These are phyloP conservation scores for Drosophila ananassae DNA, from an alignment of 1,140 invertebrate genomes.

Conservation along the genomic window DNA sequence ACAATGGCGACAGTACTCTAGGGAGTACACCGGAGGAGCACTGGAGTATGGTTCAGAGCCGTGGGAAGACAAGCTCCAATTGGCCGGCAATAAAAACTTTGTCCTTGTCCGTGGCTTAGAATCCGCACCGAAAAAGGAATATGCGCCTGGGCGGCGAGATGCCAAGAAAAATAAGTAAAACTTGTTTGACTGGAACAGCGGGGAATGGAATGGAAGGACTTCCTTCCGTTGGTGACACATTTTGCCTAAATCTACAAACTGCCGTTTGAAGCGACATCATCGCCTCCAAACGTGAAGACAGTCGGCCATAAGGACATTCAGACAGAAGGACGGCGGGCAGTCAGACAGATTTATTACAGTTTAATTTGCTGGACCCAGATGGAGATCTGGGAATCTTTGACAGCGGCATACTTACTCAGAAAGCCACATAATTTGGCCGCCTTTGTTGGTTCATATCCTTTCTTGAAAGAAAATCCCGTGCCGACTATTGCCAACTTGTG, in stretches of 20 bases:
- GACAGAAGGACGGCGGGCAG: neutral
- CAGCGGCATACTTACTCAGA: neutral
- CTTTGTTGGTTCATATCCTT: constrained; percentile 40
- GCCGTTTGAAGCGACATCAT: constrained; percentile 48
- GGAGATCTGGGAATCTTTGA: constrained; percentile 28
- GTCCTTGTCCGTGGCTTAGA: constrained; percentile 50
- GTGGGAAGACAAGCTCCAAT: constrained; percentile 60
- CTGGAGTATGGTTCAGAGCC: constrained; percentile 5
- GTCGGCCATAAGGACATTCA: neutral
- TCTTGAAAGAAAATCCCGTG: constrained; percentile 11
- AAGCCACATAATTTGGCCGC: constrained; percentile 32
- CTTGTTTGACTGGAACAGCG: constrained; percentile 8
- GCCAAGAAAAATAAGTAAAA: constrained; percentile 47
- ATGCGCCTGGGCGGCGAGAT: constrained; percentile 15
- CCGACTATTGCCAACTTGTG: constrained; percentile 21
- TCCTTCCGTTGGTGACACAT: constrained; percentile 46
- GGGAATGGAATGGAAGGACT: constrained; percentile 1
- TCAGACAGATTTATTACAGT: constrained; percentile 75
- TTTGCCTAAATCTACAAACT: constrained; percentile 39
- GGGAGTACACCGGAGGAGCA: constrained; percentile 24
- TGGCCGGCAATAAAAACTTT: constrained; percentile 77
- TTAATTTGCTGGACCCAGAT: constrained; percentile 55
- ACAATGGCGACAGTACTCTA: constrained; percentile 48
- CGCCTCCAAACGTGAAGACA: constrained; percentile 20
- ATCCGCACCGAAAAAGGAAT: constrained; percentile 9